phyloP scores from a whole-genome alignment of 2,113 vertebrate genomes.

The Xyrauchen texanus region DNA sequence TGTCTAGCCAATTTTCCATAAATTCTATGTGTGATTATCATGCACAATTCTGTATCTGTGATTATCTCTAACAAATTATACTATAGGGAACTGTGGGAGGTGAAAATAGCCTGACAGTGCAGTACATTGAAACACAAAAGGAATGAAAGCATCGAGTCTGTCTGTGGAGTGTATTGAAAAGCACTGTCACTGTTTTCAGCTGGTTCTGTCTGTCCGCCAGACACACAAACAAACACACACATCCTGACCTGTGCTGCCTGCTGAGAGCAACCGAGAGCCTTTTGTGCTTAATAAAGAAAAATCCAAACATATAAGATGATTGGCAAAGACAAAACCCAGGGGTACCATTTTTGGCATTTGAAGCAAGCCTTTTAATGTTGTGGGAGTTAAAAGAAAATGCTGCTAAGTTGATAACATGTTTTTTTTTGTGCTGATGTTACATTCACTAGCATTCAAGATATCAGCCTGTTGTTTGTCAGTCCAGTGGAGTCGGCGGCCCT shows the following conservation, averaged over 20 bases:
- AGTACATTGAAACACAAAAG: neutral
- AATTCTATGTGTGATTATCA: neutral
- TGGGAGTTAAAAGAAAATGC: neutral
- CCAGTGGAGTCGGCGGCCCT: conserved; percentile 14
- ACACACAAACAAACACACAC: conserved; percentile 25
- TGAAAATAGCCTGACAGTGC: neutral
- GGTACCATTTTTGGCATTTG: neutral
- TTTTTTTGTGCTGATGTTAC: neutral
- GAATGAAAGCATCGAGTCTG: neutral
- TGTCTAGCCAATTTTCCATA: neutral
- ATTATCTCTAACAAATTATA: neutral
- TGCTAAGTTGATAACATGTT: neutral
- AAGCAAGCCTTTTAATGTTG: neutral
- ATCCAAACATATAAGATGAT: neutral
- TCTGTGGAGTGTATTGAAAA: conserved; percentile 24
- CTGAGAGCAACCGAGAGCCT: neutral
- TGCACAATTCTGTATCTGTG: neutral
- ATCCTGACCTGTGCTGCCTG: conserved; percentile 6
- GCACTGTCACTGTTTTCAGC: conserved; percentile 4
- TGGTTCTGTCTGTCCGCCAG: conserved; percentile 10
- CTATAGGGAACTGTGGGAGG: conserved; percentile 12
- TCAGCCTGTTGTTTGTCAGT: conserved; percentile 33
- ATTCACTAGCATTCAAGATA: neutral
- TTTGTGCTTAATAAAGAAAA: conserved; percentile 15
- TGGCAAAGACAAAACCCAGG: no score